Percentiles rank a stretch among this genome's conserved stretches.
Evolutionary conservation across 1,140 invertebrate species (phyloP).

Genomic region (Xylocopa sonorina): DNA sequence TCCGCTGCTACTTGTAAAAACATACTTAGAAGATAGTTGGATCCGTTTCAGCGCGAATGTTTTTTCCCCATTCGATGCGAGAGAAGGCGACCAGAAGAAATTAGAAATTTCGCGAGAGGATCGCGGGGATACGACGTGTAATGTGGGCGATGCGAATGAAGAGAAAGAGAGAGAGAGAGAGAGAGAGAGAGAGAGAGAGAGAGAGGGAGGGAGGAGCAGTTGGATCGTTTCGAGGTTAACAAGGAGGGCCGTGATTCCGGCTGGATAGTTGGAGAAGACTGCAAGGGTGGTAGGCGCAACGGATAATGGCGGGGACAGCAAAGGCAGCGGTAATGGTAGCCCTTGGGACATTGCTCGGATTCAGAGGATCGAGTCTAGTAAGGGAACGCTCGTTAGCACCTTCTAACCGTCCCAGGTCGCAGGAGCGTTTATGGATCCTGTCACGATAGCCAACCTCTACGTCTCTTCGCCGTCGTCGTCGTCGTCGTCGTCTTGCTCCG

Average conservation of each 20-base stretch:
- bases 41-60: background rate
- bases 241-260: slow-evolving; percentile 67
- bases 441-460: slow-evolving; percentile 60
- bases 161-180: background rate
- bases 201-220: slow-evolving; percentile 7
- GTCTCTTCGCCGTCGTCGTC: slow-evolving; percentile 38
- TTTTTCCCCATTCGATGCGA: background rate
- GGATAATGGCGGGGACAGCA: slow-evolving; percentile 69
- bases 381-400: slow-evolving; percentile 77
- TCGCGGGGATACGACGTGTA: background rate
- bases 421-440: slow-evolving; percentile 69
- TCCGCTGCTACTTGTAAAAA: slow-evolving; percentile 40
- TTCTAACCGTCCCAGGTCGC: slow-evolving; percentile 69
- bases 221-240: slow-evolving; percentile 70
- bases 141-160: background rate
- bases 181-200: background rate
- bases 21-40: slow-evolving; percentile 35
- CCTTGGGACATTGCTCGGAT: slow-evolving; percentile 69
- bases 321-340: slow-evolving; percentile 74
- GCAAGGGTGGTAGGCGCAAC: slow-evolving; percentile 56
- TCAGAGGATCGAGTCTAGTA: slow-evolving; percentile 57
- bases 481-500: slow-evolving; percentile 38
- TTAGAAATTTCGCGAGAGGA: background rate
- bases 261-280: slow-evolving; percentile 48
- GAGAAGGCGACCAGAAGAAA: background rate